Evolutionary conservation across 2,797 vertebrate species (phyloP).

Genomic region (Spinus pinus): DNA sequence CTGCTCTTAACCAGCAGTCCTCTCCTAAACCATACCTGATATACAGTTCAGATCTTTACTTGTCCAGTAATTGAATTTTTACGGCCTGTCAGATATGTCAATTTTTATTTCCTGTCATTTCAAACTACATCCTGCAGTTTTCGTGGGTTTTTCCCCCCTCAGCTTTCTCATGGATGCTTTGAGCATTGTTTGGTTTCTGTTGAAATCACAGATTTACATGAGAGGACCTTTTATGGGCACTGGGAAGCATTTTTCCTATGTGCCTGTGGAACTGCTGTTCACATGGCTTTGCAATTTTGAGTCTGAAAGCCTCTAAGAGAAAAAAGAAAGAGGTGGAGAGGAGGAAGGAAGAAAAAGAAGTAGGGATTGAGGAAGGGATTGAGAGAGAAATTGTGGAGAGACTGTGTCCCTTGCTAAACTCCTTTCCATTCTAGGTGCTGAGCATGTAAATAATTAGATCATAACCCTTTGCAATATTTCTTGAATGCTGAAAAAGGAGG

Average conservation of each 20-base stretch:
- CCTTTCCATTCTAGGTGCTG: background rate
- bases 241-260: background rate
- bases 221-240: background rate
- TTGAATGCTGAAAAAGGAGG: background rate
- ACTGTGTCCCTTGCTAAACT: background rate
- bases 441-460: background rate
- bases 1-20: background rate
- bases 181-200: background rate
- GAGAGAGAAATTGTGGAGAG: background rate
- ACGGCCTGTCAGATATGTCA: background rate
- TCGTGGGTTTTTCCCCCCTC: rapidly evolving
- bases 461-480: background rate
- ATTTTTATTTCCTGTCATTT: background rate
- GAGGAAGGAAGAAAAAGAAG: background rate
- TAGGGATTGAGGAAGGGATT: background rate
- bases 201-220: background rate
- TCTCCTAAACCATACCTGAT: background rate
- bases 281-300: background rate
- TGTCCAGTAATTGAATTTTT: background rate
- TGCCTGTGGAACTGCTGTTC: background rate
- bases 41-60: background rate
- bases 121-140: background rate
- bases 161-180: background rate
- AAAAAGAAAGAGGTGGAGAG: background rate
- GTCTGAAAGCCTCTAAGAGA: background rate